Base-by-base conservation (phyloP, 2,797 vertebrate species). In the Chiloscyllium punctatum region DNA sequence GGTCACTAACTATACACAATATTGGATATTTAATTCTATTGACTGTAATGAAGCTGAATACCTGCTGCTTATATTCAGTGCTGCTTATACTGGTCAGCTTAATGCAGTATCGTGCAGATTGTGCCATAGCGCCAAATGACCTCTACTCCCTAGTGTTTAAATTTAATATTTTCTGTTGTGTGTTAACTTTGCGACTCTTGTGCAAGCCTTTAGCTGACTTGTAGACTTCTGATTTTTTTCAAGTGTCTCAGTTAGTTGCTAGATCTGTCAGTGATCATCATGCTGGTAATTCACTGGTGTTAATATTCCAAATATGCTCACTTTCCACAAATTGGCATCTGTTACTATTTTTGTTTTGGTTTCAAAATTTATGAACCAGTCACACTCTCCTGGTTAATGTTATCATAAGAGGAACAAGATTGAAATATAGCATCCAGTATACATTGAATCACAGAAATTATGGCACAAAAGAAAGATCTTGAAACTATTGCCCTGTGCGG, bases 361-460 rank as follows among this genome's bases (percentile, higher is more conserved):
- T 95, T 66, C 88, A 91, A 48, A 33, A 95, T 53, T 57, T 57
- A 94, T 94, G 51, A 94, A 53, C 94, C 25, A 74, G 69, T 69
- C 74, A 25, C 48, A 42, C 69, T 95, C 48, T 51, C 48, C 51
- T 95, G 94, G 25, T 77, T 95, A 42, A 95, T 4, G 27, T 74
- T 94, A 27, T n/a, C 68, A 72, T 53, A n/a, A 25, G 71, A 74
- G 74, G 42, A 94, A 42, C 68, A 48, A 51, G 27, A 71, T 8
- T 94, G 92, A 94, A 74, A 48, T 71, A 53, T 69, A 94, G 23
- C 57, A 91, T 91, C 57, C 33, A 91, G 88, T 68, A 91, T 57
- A 62, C 57, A 90, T 66, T 1, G 30, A 90, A 90, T 33, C 30
- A 53, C 13, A 33, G 87, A 62, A 62, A 30, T 90, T 90, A 33